Percentiles rank a stretch among this genome's conserved stretches.
phyloP scores from a whole-genome alignment of 37 sponge, comb jelly and placozoan species.

The Dysidea cf. avara region DNA sequence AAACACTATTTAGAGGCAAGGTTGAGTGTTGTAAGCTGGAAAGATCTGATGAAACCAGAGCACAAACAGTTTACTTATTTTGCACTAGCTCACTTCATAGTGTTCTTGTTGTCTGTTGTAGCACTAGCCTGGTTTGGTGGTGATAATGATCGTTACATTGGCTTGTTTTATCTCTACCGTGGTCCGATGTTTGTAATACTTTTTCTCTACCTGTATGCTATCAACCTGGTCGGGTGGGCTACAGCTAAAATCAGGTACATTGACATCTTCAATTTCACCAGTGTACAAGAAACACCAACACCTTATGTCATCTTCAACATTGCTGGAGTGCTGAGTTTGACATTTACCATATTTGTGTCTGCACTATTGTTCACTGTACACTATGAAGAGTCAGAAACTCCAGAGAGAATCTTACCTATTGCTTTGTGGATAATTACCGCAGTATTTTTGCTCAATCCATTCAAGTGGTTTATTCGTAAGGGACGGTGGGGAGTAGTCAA shows the following conservation, averaged over 20 bases:
- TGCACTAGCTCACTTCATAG: too few species aligned
- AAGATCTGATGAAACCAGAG: too few species aligned
- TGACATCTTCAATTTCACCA: constrained; percentile 48
- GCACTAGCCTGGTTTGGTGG: too few species aligned
- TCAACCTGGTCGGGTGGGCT: constrained; percentile 73
- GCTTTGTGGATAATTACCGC: constrained; percentile 56
- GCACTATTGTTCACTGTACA: constrained; percentile 16
- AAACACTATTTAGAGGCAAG: too few species aligned
- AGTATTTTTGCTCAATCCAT: constrained; percentile 58
- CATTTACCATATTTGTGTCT: constrained; percentile 18
- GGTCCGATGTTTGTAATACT: constrained; percentile 61
- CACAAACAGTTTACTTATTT: too few species aligned
- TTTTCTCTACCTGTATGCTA: constrained; percentile 56
- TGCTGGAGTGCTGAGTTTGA: constrained; percentile 39
- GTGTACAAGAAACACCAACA: constrained; percentile 39
- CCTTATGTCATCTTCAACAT: constrained; percentile 37
- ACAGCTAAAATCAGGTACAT: constrained; percentile 42
- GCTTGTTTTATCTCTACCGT: constrained; percentile 54
- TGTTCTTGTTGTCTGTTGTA: too few species aligned
- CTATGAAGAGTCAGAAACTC: background rate
- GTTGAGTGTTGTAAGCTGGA: too few species aligned
- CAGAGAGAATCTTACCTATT: constrained; percentile 40
- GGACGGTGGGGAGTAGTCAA: constrained; percentile 46
- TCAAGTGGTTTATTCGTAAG: constrained; percentile 35
- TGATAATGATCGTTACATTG: too few species aligned